phyloP scores from a whole-genome alignment of 2,797 vertebrate species.

The Phalloptychus januarius region DNA sequence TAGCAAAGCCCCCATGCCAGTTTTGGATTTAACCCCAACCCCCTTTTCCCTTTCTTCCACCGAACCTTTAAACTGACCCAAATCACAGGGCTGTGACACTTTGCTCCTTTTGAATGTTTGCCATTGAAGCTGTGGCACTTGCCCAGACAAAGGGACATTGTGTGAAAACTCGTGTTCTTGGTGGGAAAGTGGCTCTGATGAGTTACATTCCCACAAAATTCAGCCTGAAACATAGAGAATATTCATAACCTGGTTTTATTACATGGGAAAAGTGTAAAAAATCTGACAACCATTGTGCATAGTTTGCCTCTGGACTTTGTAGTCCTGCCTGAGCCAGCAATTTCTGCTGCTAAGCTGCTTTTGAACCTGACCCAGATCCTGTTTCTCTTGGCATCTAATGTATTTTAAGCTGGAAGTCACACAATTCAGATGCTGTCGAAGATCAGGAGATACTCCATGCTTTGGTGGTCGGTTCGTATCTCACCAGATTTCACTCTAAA shows the following conservation, averaged over 20 bases:
- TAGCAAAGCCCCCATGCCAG: slow-evolving; percentile 38
- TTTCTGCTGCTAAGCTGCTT: slow-evolving; percentile 4
- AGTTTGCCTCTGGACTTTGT: neutral
- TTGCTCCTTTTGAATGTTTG: slow-evolving; percentile 63
- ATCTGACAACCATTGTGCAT: neutral
- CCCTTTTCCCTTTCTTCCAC: slow-evolving; percentile 49
- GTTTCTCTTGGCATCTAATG: neutral
- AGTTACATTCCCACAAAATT: slow-evolving; percentile 47
- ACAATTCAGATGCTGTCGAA: neutral
- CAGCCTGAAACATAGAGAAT: slow-evolving; percentile 15
- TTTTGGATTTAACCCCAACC: slow-evolving; percentile 64
- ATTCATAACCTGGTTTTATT: neutral
- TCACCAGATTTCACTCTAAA: neutral
- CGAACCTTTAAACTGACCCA: slow-evolving; percentile 71
- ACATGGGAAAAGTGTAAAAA: neutral
- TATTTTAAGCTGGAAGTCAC: neutral
- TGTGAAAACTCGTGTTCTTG: slow-evolving; percentile 50
- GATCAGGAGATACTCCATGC: neutral
- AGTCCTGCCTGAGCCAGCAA: neutral
- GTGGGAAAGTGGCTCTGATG: slow-evolving; percentile 67
- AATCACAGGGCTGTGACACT: slow-evolving; percentile 69
- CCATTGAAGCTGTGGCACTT: slow-evolving; percentile 63
- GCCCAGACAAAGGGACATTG: slow-evolving; percentile 74
- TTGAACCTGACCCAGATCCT: slow-evolving; percentile 8
- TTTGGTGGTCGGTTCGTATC: neutral